Evolutionary conservation across 2,888 invertebrate species (phyloP).

Genomic region (Lasioglossum malachurum): DNA sequence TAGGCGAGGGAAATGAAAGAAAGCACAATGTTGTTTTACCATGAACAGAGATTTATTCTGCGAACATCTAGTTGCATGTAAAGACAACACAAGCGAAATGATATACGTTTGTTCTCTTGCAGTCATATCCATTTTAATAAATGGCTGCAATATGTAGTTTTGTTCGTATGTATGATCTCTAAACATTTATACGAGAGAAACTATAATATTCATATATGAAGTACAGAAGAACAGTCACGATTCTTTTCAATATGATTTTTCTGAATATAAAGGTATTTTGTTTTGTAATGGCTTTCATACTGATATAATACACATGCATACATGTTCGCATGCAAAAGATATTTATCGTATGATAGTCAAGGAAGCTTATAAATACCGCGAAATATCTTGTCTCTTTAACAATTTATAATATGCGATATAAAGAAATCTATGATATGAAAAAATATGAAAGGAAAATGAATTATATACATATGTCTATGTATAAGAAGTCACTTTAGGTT

Average conservation of each 20-base stretch:
- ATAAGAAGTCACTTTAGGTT: conserved; percentile 24
- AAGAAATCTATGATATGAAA: conserved; percentile 46
- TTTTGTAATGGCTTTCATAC: conserved; percentile 31
- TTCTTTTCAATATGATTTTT: conserved; percentile 7
- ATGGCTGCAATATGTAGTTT: conserved; percentile 46
- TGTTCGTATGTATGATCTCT: conserved; percentile 27
- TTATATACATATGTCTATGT: conserved; percentile 44
- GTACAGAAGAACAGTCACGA: conserved; percentile 13
- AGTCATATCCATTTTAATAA: conserved; percentile 35
- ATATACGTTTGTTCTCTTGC: conserved; percentile 39
- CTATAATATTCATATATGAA: conserved; percentile 13
- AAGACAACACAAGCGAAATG: conserved; percentile 75
- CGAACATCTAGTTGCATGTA: conserved; percentile 77
- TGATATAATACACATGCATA: conserved; percentile 71
- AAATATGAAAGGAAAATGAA: conserved; percentile 44
- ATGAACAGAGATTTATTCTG: conserved; percentile 82
- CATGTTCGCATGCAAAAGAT: conserved; percentile 67
- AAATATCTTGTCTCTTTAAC: conserved; percentile 43
- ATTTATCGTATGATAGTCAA: conserved; percentile 52
- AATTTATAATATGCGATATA: conserved; percentile 37
- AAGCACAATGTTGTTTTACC: conserved; percentile 80
- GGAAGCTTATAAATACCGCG: conserved; percentile 47
- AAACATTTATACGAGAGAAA: conserved; percentile 18
- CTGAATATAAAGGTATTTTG: conserved; percentile 10
- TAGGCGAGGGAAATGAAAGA: conserved; percentile 81